These are phyloP conservation scores for Pseudachorutes palmiensis DNA, from an alignment of 1,140 invertebrate species.

Conservation along the genomic window DNA sequence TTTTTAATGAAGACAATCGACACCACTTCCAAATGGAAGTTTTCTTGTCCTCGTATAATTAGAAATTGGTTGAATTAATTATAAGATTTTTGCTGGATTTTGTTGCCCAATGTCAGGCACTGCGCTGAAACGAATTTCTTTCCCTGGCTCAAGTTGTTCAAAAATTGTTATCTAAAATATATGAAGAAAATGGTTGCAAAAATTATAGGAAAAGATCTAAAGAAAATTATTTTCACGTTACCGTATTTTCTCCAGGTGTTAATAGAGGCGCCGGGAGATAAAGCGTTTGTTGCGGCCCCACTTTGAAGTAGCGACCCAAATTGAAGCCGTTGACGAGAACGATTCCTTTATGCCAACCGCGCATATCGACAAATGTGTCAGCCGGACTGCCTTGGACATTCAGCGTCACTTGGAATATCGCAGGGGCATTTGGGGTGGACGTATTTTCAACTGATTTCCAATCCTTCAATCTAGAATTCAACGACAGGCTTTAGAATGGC, in stretches of 20 bases:
- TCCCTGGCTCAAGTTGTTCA: constrained; percentile 38
- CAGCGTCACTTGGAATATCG: constrained; percentile 40
- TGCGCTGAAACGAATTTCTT: constrained; percentile 35
- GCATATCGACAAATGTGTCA: constrained; percentile 44
- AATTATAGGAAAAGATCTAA: no score
- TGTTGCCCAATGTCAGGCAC: constrained; percentile 34
- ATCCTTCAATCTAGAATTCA: constrained; percentile 30
- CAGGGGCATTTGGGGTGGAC: constrained; percentile 33
- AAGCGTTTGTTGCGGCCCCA: constrained; percentile 52
- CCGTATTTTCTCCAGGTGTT: constrained; percentile 47
- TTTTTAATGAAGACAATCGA: no score
- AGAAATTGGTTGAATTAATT: no score
- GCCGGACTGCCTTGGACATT: constrained; percentile 34
- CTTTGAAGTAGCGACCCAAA: constrained; percentile 45
- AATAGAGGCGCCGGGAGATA: constrained; percentile 55
- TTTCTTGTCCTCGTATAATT: no score
- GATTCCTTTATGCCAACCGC: constrained; percentile 49
- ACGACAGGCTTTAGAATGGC: constrained; percentile 2
- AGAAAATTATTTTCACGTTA: constrained; percentile 26
- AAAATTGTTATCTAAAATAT: constrained; percentile 36
- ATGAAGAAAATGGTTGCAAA: neutral
- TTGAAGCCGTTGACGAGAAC: constrained; percentile 59
- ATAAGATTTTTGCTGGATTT: no score
- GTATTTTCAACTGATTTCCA: constrained; percentile 20
- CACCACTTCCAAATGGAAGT: no score